These are phyloP conservation scores for Merodon equestris DNA, from an alignment of 2,888 invertebrate genomes.

Conservation along the genomic window DNA sequence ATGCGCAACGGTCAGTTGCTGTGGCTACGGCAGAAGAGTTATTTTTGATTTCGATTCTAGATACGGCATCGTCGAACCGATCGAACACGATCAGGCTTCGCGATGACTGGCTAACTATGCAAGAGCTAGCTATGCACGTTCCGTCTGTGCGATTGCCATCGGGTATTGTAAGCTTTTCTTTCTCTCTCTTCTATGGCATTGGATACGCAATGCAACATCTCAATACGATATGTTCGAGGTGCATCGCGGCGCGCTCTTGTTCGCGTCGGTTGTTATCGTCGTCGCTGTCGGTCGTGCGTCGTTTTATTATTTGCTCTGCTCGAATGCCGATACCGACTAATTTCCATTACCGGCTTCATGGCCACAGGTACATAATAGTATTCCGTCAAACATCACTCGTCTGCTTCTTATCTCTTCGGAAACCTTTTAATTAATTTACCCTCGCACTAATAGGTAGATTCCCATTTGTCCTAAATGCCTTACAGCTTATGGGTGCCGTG, in stretches of 20 bases:
- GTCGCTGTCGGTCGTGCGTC: constrained; percentile 25
- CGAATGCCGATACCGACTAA: constrained; percentile 54
- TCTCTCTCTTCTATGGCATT: too few species aligned
- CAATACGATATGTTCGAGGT: constrained; percentile 47
- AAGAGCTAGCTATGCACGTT: constrained; percentile 56
- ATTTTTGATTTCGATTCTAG: constrained; percentile 59
- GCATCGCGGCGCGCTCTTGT: constrained; percentile 23
- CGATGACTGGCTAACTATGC: too few species aligned
- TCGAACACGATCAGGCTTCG: constrained; percentile 67
- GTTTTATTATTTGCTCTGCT: constrained; percentile 64
- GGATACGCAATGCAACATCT: constrained; percentile 39
- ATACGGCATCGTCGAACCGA: constrained; percentile 59
- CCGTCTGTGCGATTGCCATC: constrained; percentile 62
- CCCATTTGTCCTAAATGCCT: constrained; percentile 11
- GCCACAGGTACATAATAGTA: constrained; percentile 41
- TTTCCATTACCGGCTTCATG: constrained; percentile 50
- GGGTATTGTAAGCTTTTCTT: constrained; percentile 51
- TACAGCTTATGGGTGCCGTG: constrained; percentile 34
- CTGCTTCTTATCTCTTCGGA: constrained; percentile 64
- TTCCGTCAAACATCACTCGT: constrained; percentile 34
- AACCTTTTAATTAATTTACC: constrained; percentile 69
- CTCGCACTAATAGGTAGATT: constrained; percentile 52
- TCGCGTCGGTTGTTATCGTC: not conserved
- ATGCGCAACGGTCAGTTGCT: constrained; percentile 1
- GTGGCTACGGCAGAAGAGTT: constrained; percentile 43